A percentile compares a stretch with the other conserved stretches of the same genome.
Evolutionary conservation across 2,797 vertebrate species (phyloP).

Genomic region (Artibeus lituratus): DNA sequence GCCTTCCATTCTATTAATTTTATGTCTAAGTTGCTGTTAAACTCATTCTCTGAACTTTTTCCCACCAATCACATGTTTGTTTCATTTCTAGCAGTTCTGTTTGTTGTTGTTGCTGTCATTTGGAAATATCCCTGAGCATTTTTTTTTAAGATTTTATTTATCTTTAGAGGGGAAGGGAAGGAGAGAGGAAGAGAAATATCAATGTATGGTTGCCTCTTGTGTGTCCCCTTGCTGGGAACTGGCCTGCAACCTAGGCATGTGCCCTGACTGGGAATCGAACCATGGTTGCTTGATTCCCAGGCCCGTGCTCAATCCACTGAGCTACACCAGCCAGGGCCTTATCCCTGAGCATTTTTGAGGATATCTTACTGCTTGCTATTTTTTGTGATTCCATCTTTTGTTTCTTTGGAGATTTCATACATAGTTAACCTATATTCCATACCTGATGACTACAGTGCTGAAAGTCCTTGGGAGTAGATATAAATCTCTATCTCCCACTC

Average conservation of each 20-base stretch:
- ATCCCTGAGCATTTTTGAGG: neutral
- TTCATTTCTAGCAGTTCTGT: neutral
- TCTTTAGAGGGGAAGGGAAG: too few relatives aligned
- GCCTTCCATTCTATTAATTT: neutral
- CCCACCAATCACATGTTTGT: neutral
- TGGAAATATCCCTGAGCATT: neutral
- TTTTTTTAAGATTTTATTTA: too few relatives aligned
- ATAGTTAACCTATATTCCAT: neutral
- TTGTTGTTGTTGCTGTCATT: neutral
- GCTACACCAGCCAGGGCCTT: too few relatives aligned
- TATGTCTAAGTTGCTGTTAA: neutral
- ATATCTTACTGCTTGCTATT: neutral
- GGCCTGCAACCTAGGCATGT: too few relatives aligned
- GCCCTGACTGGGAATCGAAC: too few relatives aligned
- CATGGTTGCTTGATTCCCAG: too few relatives aligned
- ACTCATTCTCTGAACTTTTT: neutral
- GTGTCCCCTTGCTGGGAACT: too few relatives aligned
- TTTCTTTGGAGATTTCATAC: neutral
- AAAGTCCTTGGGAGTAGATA: neutral
- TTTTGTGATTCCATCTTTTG: neutral
- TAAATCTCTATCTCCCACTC: rapidly evolving
- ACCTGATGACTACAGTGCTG: neutral
- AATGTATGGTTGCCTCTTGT: too few relatives aligned
- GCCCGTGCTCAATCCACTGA: too few relatives aligned
- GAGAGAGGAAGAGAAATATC: too few relatives aligned